Conservation (phyloP, 2,888 invertebrate species). For the Caenorhabditis sulstoni region DNA sequence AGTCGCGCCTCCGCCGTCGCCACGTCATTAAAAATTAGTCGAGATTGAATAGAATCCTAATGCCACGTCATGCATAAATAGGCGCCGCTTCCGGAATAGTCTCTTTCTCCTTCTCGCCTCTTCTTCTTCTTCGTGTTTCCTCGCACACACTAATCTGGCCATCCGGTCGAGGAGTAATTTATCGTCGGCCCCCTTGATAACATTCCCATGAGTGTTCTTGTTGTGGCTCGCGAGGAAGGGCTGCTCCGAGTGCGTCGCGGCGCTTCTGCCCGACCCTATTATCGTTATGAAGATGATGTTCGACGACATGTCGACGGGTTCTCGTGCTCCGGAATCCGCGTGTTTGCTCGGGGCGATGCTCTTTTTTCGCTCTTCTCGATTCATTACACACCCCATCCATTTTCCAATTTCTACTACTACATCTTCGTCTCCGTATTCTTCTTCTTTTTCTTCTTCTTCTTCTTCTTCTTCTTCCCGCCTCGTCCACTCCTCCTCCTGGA, state of each 20-base stretch:
- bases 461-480: not conserved
- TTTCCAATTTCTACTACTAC: slow-evolving; percentile 50
- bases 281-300: slow-evolving; percentile 58
- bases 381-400: slow-evolving; percentile 55
- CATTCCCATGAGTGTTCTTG: slow-evolving; percentile 57
- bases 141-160: slow-evolving; percentile 19
- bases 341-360: slow-evolving; percentile 34
- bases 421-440: slow-evolving; percentile 40
- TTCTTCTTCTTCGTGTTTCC: not conserved
- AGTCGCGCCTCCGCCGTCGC: not conserved
- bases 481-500: slow-evolving; percentile 38
- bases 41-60: slow-evolving; percentile 21
- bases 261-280: slow-evolving; percentile 48
- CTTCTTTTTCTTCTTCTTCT: slow-evolving; percentile 1
- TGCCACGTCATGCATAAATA: slow-evolving; percentile 36
- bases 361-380: slow-evolving; percentile 41
- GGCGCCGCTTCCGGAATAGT: not conserved
- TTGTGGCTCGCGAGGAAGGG: too few relatives aligned
- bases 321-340: slow-evolving; percentile 9
- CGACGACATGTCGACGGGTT: slow-evolving; percentile 1
- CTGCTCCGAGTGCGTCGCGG: slow-evolving; percentile 22
- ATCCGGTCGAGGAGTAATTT: slow-evolving; percentile 32
- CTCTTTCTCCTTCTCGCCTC: slow-evolving; percentile 10
- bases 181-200: slow-evolving; percentile 46
- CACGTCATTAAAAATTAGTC: slow-evolving; percentile 52